phyloP scores from a whole-genome alignment of 2,888 invertebrate species.

The Tetrapedia diversipes region DNA sequence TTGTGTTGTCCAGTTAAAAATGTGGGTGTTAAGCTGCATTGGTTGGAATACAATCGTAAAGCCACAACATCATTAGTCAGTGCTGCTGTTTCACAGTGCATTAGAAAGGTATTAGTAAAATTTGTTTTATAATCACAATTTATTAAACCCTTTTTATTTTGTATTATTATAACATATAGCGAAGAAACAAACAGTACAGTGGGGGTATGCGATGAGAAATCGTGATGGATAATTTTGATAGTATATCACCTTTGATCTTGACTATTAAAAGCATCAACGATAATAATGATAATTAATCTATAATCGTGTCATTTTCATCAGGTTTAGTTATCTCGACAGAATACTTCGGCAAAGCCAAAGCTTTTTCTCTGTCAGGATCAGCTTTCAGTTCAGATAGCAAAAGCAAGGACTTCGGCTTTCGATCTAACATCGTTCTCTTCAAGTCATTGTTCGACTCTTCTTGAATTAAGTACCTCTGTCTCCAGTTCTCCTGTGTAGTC shows the following conservation, averaged over 20 bases:
- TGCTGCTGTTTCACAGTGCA: constrained; percentile 92
- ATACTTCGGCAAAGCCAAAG: neutral
- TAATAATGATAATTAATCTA: neutral
- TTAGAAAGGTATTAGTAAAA: constrained; percentile 87
- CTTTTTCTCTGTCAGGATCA: neutral
- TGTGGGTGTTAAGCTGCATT: constrained; percentile 90
- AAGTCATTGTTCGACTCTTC: neutral
- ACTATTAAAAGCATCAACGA: neutral
- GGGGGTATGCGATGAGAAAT: too few relatives aligned
- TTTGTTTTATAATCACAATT: neutral
- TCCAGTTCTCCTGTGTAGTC: constrained; percentile 45
- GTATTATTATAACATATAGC: neutral
- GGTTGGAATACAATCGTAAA: constrained; percentile 88
- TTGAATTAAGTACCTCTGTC: constrained; percentile 31
- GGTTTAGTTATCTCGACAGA: neutral
- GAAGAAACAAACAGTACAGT: too few relatives aligned
- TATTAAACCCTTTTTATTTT: neutral
- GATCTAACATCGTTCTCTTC: constrained; percentile 42
- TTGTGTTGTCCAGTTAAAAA: constrained; percentile 93
- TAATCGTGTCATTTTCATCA: constrained; percentile 13
- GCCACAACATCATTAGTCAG: constrained; percentile 92
- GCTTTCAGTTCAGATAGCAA: constrained; percentile 17
- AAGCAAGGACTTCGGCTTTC: constrained; percentile 40
- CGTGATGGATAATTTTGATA: neutral
- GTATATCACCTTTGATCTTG: neutral